Base-by-base conservation (phyloP, 2,888 invertebrate genomes). In the Melipona bicolor region DNA sequence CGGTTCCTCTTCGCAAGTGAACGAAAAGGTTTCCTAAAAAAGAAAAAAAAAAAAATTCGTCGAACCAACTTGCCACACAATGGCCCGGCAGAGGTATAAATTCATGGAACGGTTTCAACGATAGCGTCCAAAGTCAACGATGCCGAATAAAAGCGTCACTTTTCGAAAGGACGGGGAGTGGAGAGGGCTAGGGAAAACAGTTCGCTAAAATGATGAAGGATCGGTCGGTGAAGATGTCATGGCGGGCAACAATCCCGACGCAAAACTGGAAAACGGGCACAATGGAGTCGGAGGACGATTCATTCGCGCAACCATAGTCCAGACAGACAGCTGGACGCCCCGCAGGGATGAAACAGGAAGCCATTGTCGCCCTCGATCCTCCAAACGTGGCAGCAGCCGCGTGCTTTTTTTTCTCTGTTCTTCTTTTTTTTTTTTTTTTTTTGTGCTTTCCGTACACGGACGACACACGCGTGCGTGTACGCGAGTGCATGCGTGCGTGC, bases 311-410 rank as follows among this genome's bases (percentile, higher is more conserved):
- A 89, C 84, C 77, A 75, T 79, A 81, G 88, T 79, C 88, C 85
- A 88, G 91, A 89, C 91, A 89, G 90, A 91, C 91, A 92, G 89
- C 86, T 89, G 91, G 90, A 88, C 90, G 89, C 89, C 92, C 91
- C 89, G 91, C 87, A 84, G 92, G 90, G 90, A 88, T 90, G 87
- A 88, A 91, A 91, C 90, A 89, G 90, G 90, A 91, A 90, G 88
- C 90, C 91, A 93, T 93, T 92, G 92, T 93, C 90, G 89, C 85
- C 87, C 81, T 80, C 81, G 84, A 85, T 83, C 83, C 84, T 81
- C 84, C 78, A 84, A 86, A 86, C 83, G 84, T 83, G 80, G 87
- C 87, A 78, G 76, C 70, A 78, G 76, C 68, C 77, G 77, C 69
- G 71, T 70, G 77, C 73, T 71, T 87, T 78, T 82, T 85, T 65